Conservation (phyloP, 1,140 invertebrate genomes). For the Adelges cooleyi region DNA sequence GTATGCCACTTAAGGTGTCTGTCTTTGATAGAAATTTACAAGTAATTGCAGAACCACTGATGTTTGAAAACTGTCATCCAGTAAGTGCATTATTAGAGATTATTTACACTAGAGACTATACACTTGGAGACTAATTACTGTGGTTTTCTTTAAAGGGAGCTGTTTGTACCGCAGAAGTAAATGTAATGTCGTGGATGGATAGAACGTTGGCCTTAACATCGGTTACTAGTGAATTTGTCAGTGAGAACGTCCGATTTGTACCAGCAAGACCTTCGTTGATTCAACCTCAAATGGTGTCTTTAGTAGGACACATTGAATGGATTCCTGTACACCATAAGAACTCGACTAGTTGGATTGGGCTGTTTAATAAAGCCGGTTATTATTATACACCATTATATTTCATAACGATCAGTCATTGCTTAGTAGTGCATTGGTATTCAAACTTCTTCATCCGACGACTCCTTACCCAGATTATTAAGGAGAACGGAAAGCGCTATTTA, state of each 20-base stretch:
- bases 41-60: slow-evolving; percentile 19
- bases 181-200: slow-evolving; percentile 23
- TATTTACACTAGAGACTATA: too few relatives aligned
- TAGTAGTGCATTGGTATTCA: too few relatives aligned
- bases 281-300: slow-evolving; percentile 18
- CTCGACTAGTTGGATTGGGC: slow-evolving; percentile 7
- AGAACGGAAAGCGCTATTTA: too few relatives aligned
- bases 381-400: too few relatives aligned
- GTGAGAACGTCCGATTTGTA: slow-evolving; percentile 21
- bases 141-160: background rate
- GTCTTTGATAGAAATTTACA: slow-evolving; percentile 24
- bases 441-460: too few relatives aligned
- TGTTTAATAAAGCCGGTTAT: slow-evolving; percentile 16
- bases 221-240: slow-evolving; percentile 23
- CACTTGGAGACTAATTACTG: too few relatives aligned
- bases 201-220: slow-evolving; percentile 20
- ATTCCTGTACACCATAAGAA: slow-evolving; percentile 19
- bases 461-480: too few relatives aligned
- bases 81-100: background rate
- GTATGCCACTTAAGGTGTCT: slow-evolving; percentile 18
- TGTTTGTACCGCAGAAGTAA: slow-evolving; percentile 21
- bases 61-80: slow-evolving; percentile 24
- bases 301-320: slow-evolving; percentile 24
- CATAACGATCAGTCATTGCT: too few relatives aligned
- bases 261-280: slow-evolving; percentile 16